Percentiles rank a stretch among this genome's conserved stretches.
These are phyloP conservation scores for Ceratothoa steindachneri DNA, from an alignment of 2,888 invertebrate genomes.

Conservation along the genomic window DNA sequence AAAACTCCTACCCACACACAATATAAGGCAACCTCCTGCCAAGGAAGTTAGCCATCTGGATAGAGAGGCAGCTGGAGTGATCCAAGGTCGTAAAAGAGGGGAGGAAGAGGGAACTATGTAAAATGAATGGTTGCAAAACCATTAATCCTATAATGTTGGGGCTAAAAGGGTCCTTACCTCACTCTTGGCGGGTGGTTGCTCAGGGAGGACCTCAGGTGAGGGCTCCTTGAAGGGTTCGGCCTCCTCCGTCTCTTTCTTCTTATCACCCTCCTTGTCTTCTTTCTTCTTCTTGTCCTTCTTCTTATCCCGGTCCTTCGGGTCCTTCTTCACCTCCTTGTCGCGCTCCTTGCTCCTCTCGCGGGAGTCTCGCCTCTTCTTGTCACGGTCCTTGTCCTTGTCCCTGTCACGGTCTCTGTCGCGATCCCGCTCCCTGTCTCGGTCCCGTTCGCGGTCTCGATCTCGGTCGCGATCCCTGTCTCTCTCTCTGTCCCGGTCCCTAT, in stretches of 20 bases:
- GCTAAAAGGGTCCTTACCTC: conserved; percentile 58
- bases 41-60: no score
- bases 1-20: no score
- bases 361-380: conserved; percentile 55
- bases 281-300: conserved; percentile 27
- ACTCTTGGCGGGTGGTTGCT: conserved; percentile 24
- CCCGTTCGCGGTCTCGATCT: conserved; percentile 34
- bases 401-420: conserved; percentile 50
- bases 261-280: conserved; percentile 27
- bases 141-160: not conserved
- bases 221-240: not conserved
- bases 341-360: conserved; percentile 32
- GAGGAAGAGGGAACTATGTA: no score
- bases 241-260: conserved; percentile 29
- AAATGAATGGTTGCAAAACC: no score
- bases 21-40: no score
- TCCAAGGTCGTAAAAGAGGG: no score
- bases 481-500: conserved; percentile 64
- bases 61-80: no score
- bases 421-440: conserved; percentile 35
- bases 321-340: conserved; percentile 31
- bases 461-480: conserved; percentile 49
- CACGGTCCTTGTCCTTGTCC: conserved; percentile 63
- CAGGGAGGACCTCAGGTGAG: not conserved
- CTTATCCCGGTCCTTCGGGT: conserved; percentile 24